Base-by-base conservation (phyloP, 2,797 vertebrate genomes). In the Tragelaphus oryx region DNA sequence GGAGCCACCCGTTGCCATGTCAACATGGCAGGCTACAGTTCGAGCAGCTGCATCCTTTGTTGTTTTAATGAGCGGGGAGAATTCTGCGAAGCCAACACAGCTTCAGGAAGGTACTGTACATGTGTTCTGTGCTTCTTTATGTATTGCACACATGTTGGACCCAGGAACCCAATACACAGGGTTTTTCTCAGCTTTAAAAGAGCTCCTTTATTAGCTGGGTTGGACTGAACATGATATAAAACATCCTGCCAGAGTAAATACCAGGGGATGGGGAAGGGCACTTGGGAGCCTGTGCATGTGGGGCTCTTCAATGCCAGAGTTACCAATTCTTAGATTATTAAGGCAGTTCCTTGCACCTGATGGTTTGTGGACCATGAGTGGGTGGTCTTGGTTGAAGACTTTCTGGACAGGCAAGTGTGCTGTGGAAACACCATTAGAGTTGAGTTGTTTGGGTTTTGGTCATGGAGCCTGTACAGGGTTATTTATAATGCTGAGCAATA, bases 1-100 rank as follows among this genome's bases (percentile, higher is more conserved):
- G 98, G 99, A 99, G 95, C 99, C 99, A 94, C 99, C 99, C 48
- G 98, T 99, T 98, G 99, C 99, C 98, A 99, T 99, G 99, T 99
- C 99, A 98, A 99, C 99, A 16, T 99, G 99, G 99, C 99, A 99
- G 98, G 99, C 99, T 71, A 98, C 98, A 85, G 98, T 99, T 79
- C 98, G 98, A 98, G 98, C 99, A 98, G 98, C 99, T 97, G 98
- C 98, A 94, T 98, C 98, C 91, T 99, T 99, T 98, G 98, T 99
- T 98, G 99, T 99, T 98, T 98, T 99, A 98, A 99, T 99, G 99
- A 99, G 99, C 52, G 99, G 99, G 81, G 99, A 99, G 98, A 99
- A 99, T 97, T 98, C 98, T 97, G 98, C 99, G 87, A 98, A 98
- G 96, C 98, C 98, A 93, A 92, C 97, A 90, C 97, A 97, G 80